Base-by-base conservation (phyloP, 2,113 vertebrate genomes). In the Andinoacara biseriatus region DNA sequence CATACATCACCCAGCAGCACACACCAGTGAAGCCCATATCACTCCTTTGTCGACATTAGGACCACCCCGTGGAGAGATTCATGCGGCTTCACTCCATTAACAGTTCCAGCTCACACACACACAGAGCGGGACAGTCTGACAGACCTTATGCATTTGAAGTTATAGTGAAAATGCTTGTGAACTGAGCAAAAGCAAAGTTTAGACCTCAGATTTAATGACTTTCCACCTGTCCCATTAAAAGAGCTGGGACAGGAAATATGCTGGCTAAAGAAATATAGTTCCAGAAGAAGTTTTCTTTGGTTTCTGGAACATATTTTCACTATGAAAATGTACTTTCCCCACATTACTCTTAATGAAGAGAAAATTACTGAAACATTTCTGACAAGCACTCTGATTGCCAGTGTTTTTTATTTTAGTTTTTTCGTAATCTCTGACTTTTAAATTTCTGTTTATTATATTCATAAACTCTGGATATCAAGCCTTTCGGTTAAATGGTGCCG, bases 1-100 rank as follows among this genome's bases (percentile, higher is more conserved):
- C 92, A 95, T 95, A 92, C 90, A 94, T 95, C 93, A 95, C 86
- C 74, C 82, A 82, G 87, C 81, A 61, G 91, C 60, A 76, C 81
- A 85, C 61, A 81, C 65, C 57, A 22, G 74, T 62, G 52, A 81
- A 59, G 85, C 78, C 63, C 86, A 90, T 85, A 89, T 92, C 82
- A 87, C 78, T 76, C 60, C 63, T 46, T 43, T 89, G 90, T 86
- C 85, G 76, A 83, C 91, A 86, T 84, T n/a, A 80, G 65, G 54
- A 74, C 85, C 74, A 76, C 60, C 88, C 90, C 67, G 81, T 67
- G 83, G 92, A 93, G 90, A 85, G 88, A 86, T 82, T 86, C 89
- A 86, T 83, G 67, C 89, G 92, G 92, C 82, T 90, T 67, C 75
- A 74, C 82, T 91, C 83, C 89, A 93, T 93, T 90, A 92, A 80